Conservation (phyloP, 2,888 invertebrate genomes). For the Ceratothoa steindachneri region DNA sequence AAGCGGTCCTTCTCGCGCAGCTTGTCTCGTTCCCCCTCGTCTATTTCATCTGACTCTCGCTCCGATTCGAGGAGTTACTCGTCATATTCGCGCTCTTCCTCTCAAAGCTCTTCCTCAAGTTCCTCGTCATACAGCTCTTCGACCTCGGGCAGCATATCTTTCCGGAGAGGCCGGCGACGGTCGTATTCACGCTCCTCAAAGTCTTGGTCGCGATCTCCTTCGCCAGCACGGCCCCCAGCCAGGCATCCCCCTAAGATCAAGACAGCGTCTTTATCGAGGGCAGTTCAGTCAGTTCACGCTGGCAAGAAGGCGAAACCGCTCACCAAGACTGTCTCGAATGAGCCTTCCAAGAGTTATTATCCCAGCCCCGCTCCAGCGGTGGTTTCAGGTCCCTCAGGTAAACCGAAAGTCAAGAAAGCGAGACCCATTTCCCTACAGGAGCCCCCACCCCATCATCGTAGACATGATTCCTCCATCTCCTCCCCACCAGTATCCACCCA, state of each 20-base stretch:
- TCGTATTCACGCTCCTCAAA: slow-evolving; percentile 20
- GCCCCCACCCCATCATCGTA: neutral
- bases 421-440: neutral
- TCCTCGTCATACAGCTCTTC: slow-evolving; percentile 39
- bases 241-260: slow-evolving; percentile 1
- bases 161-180: neutral
- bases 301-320: neutral
- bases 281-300: neutral
- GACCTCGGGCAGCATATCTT: neutral
- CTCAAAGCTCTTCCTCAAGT: slow-evolving; percentile 29
- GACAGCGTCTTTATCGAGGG: neutral
- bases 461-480: neutral
- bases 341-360: neutral
- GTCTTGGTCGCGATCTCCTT: slow-evolving; percentile 14
- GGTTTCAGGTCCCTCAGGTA: neutral
- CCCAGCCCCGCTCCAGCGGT: neutral
- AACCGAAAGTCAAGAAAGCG: neutral
- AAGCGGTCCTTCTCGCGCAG: neutral
- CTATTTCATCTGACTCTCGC: neutral
- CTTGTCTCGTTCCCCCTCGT: neutral
- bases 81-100: slow-evolving; percentile 40
- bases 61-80: slow-evolving; percentile 42
- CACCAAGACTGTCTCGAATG: neutral
- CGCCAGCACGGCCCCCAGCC: neutral
- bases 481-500: slow-evolving; percentile 17